These are phyloP conservation scores for Prionailurus viverrinus DNA, from an alignment of 2,113 vertebrate genomes.

Conservation along the genomic window DNA sequence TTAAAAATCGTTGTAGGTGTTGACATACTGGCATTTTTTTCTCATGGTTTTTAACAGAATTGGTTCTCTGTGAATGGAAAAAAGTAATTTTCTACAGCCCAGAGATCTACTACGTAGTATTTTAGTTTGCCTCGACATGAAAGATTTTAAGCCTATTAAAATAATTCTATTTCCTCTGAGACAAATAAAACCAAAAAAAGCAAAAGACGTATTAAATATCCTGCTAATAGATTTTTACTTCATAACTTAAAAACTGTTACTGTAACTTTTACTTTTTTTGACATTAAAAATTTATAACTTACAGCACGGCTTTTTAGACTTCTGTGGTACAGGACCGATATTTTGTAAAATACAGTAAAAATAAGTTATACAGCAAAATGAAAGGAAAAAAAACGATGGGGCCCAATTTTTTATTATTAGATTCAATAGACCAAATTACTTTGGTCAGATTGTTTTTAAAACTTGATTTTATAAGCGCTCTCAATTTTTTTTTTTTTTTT, in stretches of 20 bases:
- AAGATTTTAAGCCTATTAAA: constrained; percentile 44
- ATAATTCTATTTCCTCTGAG: not conserved
- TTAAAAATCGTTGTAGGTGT: not conserved
- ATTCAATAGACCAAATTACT: constrained; percentile 40
- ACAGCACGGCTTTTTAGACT: not conserved
- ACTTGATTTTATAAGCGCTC: not conserved
- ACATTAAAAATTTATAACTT: constrained; percentile 30
- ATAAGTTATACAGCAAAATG: not conserved
- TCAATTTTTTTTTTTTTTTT: not conserved
- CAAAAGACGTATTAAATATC: not conserved
- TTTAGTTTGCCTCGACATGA: constrained; percentile 15
- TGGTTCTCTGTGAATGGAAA: constrained; percentile 56
- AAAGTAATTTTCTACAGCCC: not conserved
- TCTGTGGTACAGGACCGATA: not conserved
- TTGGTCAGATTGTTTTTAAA: constrained; percentile 40
- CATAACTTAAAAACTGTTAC: not conserved
- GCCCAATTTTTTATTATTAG: constrained; percentile 27
- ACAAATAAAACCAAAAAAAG: not conserved
- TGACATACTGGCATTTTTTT: not conserved
- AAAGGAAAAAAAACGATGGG: constrained; percentile 3
- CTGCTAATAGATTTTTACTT: not conserved
- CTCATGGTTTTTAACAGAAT: constrained; percentile 28
- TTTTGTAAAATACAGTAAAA: constrained; percentile 49
- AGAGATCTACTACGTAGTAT: not conserved
- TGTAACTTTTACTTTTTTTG: not conserved